Conservation (phyloP, 2,888 invertebrate genomes). For the Stenoptilia bipunctidactyla region DNA sequence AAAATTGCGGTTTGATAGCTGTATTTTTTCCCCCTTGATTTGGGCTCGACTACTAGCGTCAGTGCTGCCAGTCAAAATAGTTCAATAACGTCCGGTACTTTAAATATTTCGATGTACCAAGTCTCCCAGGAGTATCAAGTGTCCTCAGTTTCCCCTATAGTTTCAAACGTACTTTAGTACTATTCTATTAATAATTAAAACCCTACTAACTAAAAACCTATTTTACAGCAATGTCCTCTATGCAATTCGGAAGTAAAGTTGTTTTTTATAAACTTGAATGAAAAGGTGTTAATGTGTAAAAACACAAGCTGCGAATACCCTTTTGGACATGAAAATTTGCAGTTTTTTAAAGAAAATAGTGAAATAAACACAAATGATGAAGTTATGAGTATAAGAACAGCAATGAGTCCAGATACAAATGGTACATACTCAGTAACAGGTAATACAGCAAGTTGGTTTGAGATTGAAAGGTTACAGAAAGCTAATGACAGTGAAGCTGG, state of each 20-base stretch:
- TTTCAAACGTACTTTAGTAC: too few relatives aligned
- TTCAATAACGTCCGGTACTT: too few relatives aligned
- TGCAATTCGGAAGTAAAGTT: constrained; percentile 29
- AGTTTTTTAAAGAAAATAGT: constrained; percentile 26
- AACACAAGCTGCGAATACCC: constrained; percentile 41
- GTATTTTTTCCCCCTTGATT: too few relatives aligned
- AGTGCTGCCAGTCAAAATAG: too few relatives aligned
- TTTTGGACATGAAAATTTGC: constrained; percentile 35
- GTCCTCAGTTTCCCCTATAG: too few relatives aligned
- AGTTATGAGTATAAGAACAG: constrained; percentile 12
- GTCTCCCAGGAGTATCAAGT: too few relatives aligned
- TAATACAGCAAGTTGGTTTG: constrained; percentile 27
- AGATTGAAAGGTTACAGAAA: constrained; percentile 26
- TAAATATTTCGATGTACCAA: too few relatives aligned
- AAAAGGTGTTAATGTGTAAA: constrained; percentile 44
- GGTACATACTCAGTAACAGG: constrained; percentile 12
- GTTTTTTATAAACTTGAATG: constrained; percentile 35
- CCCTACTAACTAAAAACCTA: too few relatives aligned
- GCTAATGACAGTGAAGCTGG: constrained; percentile 21
- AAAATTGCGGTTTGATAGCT: too few relatives aligned
- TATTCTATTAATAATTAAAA: too few relatives aligned
- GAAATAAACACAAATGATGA: constrained; percentile 20
- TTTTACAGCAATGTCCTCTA: constrained; percentile 40
- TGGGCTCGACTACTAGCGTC: too few relatives aligned
- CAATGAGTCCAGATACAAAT: constrained; percentile 1